phyloP scores from a whole-genome alignment of 2,797 vertebrate genomes.

The Pteronotus mesoamericanus region DNA sequence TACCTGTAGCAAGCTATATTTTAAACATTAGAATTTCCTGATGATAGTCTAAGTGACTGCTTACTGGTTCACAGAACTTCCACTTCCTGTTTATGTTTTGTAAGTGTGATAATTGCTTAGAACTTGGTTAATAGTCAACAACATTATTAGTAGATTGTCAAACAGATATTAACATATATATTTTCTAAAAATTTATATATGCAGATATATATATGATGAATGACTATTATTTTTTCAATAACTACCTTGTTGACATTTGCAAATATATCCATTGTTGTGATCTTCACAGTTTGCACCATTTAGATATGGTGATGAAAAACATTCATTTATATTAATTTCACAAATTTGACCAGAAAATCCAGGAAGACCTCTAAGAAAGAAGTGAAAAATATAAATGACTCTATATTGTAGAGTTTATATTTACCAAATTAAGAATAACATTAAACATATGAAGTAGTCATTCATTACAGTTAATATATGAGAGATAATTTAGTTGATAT shows the following conservation, averaged over 20 bases:
- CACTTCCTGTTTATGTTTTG: background rate
- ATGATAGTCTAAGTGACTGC: background rate
- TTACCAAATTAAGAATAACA: background rate
- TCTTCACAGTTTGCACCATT: slow-evolving; percentile 88
- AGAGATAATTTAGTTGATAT: background rate
- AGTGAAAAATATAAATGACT: background rate
- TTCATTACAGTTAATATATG: background rate
- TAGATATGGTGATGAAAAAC: slow-evolving; percentile 88
- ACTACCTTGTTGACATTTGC: slow-evolving; percentile 90
- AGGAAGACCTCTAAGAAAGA: slow-evolving; percentile 85
- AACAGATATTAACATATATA: background rate
- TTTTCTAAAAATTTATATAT: background rate
- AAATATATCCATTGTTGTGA: slow-evolving; percentile 87
- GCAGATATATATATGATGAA: background rate
- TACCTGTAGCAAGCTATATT: background rate
- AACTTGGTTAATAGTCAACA: background rate
- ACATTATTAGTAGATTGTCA: background rate
- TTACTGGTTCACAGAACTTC: background rate
- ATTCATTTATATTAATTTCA: slow-evolving; percentile 91
- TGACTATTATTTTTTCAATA: slow-evolving; percentile 27
- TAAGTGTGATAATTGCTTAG: background rate
- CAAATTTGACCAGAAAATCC: slow-evolving; percentile 90
- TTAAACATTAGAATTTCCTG: background rate
- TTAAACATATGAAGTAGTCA: background rate
- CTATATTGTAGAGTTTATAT: background rate